phyloP scores from a whole-genome alignment of 1,140 invertebrate species.

The Chionoecetes opilio region DNA sequence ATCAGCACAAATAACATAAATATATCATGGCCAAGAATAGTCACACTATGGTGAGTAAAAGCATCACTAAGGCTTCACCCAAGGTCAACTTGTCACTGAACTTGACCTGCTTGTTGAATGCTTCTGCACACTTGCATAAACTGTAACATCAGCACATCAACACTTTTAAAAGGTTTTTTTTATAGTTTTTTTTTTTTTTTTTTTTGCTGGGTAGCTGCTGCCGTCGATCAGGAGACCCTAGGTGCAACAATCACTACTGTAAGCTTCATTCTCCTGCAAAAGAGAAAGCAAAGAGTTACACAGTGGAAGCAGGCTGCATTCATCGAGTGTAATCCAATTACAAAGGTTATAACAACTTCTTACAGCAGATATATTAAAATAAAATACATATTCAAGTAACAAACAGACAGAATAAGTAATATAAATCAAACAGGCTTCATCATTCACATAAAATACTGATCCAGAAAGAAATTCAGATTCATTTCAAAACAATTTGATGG shows the following conservation, averaged over 20 bases:
- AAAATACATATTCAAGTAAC: too few relatives aligned
- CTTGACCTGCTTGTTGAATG: conserved; percentile 77
- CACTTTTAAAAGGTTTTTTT: conserved; percentile 76
- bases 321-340: not conserved
- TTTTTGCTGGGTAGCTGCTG: conserved; percentile 67
- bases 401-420: too few relatives aligned
- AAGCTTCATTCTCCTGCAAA: conserved; percentile 77
- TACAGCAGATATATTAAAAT: too few relatives aligned
- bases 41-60: not conserved
- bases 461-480: too few relatives aligned
- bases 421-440: too few relatives aligned
- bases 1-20: not conserved
- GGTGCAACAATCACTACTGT: conserved; percentile 77
- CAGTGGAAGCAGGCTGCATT: not conserved
- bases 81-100: conserved; percentile 46
- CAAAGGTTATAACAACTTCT: too few relatives aligned
- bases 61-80: conserved; percentile 66
- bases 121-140: conserved; percentile 79
- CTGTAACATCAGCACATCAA: conserved; percentile 79
- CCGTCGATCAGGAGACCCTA: conserved; percentile 66
- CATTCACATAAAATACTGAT: too few relatives aligned
- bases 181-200: conserved; percentile 64
- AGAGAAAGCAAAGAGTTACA: conserved; percentile 36
- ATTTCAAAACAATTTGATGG: too few relatives aligned
- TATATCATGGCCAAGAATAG: not conserved